Evolutionary conservation across 2,113 vertebrate species (phyloP).

Genomic region (Phoenicopterus ruber): DNA sequence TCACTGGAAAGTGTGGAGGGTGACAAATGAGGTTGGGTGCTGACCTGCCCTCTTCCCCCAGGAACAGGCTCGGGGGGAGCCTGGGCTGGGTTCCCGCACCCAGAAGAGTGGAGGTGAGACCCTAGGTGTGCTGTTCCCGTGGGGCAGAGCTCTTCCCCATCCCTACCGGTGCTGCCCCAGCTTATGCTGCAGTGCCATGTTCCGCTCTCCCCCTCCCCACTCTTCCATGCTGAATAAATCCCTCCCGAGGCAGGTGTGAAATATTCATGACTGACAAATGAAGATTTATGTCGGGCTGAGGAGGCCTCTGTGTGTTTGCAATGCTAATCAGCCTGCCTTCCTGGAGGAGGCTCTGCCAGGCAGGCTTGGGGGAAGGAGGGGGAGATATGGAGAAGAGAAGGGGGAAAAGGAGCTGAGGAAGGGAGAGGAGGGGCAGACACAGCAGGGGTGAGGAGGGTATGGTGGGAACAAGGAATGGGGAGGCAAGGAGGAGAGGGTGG

Average conservation of each 20-base stretch:
- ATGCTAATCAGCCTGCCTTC: conserved; percentile 20
- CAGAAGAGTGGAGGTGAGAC: neutral
- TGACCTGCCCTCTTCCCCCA: neutral
- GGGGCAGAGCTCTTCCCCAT: neutral
- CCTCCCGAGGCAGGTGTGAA: conserved; percentile 41
- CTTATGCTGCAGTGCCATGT: neutral
- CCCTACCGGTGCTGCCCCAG: neutral
- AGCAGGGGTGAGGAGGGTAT: neutral
- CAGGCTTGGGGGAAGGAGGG: neutral
- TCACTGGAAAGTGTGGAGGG: neutral
- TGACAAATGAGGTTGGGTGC: neutral
- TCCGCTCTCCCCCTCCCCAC: neutral
- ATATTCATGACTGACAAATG: conserved; percentile 61
- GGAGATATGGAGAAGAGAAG: neutral
- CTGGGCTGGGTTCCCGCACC: neutral
- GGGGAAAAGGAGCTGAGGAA: neutral
- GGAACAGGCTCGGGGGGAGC: neutral
- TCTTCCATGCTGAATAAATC: conserved; percentile 41
- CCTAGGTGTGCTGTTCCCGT: neutral
- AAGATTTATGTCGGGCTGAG: conserved; percentile 42
- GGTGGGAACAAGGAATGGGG: neutral
- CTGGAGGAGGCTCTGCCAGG: conserved; percentile 27
- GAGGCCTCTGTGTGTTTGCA: conserved; percentile 37
- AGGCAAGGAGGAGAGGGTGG: neutral
- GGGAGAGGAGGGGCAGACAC: neutral